phyloP scores from a whole-genome alignment of 2,888 invertebrate genomes.

The Hipparchia sbordonii region DNA sequence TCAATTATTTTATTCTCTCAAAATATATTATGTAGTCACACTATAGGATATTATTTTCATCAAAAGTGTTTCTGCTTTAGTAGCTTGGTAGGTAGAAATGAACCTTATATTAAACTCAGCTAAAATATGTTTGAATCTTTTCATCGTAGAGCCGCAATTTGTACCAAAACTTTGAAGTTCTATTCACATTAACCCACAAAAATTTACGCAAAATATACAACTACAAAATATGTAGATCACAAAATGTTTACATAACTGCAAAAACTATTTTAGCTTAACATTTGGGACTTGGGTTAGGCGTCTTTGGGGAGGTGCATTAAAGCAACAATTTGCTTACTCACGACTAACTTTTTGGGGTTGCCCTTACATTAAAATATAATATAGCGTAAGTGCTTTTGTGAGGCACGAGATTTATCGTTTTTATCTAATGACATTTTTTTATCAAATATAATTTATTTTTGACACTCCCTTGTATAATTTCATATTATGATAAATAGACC shows the following conservation, averaged over 20 bases:
- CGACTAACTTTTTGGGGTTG: slow-evolving; percentile 65
- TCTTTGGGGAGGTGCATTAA: slow-evolving; percentile 73
- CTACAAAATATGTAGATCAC: not conserved
- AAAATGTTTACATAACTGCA: slow-evolving; percentile 12
- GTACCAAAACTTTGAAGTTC: not conserved
- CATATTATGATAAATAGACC: not conserved
- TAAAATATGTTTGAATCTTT: not conserved
- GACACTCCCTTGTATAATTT: slow-evolving; percentile 17
- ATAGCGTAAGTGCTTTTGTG: slow-evolving; percentile 42
- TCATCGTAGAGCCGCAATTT: not conserved
- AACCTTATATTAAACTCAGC: not conserved
- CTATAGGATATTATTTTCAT: too few relatives aligned
- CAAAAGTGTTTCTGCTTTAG: too few relatives aligned
- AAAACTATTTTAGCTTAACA: slow-evolving; percentile 20
- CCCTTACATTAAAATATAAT: slow-evolving; percentile 49
- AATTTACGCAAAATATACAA: not conserved
- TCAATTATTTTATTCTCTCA: too few relatives aligned
- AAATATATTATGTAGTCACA: too few relatives aligned
- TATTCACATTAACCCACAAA: not conserved
- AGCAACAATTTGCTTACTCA: slow-evolving; percentile 70
- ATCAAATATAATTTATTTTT: slow-evolving; percentile 27
- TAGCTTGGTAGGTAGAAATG: too few relatives aligned
- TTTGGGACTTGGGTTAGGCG: slow-evolving; percentile 17
- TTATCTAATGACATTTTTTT: slow-evolving; percentile 34
- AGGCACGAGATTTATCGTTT: slow-evolving; percentile 37